Evolutionary conservation across 1,140 invertebrate genomes (phyloP), one percentile per base, ranked within the genome.

Genomic region (Calliphora vicina): DNA sequence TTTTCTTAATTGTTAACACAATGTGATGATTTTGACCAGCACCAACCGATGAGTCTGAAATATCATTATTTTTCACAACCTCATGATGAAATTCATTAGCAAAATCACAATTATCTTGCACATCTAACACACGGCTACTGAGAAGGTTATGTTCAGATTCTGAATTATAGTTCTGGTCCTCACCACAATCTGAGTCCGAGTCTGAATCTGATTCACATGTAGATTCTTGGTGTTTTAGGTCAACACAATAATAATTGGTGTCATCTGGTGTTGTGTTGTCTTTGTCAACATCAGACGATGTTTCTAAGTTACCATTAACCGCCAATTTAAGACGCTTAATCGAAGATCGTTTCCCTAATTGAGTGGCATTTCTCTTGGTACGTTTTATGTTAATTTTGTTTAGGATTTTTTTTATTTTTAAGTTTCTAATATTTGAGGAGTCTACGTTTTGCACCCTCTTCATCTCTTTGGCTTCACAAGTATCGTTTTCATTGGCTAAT

Each of bases 1-100:
- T 90, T 84, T 90, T 90, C 27, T 90, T 90, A 82, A 90, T 88
- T 67, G 88, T 90, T 83, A 90, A 78, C 2, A 90, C 87, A 25
- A 90, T 88, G n/a, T n/a, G n/a, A 67, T 90, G 88, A 82, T 85
- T 82, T 25, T 74, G 61, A n/a, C 78, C 82, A 23, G 74, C 80
- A 72, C n/a, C n/a, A 81, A 73, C 81, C 42, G 83, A 27, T 27
- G 80, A 15, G 4, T 74, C 26, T 1, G 81, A 82, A 29, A 81
- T 82, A 50, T 84, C 81, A 3, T 43, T 73, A n/a, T 35, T 80
- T 8, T n/a, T n/a, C n/a, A 85, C 83, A 42, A 85, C 83, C 73
- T 85, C 83, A 57, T 85, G 84, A 25, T 45, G 67, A 81, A 82
- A 74, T 27, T 50, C 74, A 81, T 35, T 27, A 82, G 80, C 82